Evolutionary conservation across 2,888 invertebrate species (phyloP), one percentile per base, ranked within the genome.

Genomic region (Dryobota labecula): DNA sequence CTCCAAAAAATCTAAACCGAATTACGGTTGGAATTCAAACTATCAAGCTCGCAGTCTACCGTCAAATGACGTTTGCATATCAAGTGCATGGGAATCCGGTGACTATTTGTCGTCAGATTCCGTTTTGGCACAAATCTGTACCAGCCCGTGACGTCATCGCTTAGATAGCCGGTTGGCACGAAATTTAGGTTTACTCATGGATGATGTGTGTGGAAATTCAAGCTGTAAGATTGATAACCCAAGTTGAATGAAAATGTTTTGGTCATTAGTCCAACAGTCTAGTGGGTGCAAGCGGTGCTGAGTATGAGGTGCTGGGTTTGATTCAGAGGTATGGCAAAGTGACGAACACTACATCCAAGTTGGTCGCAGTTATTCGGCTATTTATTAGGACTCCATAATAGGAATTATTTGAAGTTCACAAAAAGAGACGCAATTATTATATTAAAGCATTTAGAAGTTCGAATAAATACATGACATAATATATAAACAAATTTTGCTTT

Each of bases 11-110:
- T 36, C 30, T 13, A 45, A 66, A 24, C 11, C 11, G 5, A 54
- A 60, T 51, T 33, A 41, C 70, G 51, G 56, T 51, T 30, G 30
- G 61, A 82, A 73, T 78, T 82, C 58, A 30, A 69, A 56, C 38
- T 66, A 56, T 27, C 54, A 49, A 43, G 49, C 53, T 66, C 57
- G 45, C 24, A 62, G 81, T 51, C 61, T 33, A 70, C n/a, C 53
- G 57, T 41, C 72, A 76, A 81, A 78, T 76, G 78, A 68, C 70
- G 70, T 80, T 72, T 73, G 65, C 83, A 75, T 80, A 83, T 85
- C 81, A 63, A 73, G 54, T 56, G 69, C 53, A 80, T n/a, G 41
- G 53, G 76, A 64, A 63, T 73, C 62, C 72, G 75, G 51, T 33
- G 65, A 67, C 63, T 61, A 70, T 83, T 83, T 75, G 78, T 62